phyloP scores from a whole-genome alignment of 2,113 vertebrate genomes.

The Sceloporus undulatus region DNA sequence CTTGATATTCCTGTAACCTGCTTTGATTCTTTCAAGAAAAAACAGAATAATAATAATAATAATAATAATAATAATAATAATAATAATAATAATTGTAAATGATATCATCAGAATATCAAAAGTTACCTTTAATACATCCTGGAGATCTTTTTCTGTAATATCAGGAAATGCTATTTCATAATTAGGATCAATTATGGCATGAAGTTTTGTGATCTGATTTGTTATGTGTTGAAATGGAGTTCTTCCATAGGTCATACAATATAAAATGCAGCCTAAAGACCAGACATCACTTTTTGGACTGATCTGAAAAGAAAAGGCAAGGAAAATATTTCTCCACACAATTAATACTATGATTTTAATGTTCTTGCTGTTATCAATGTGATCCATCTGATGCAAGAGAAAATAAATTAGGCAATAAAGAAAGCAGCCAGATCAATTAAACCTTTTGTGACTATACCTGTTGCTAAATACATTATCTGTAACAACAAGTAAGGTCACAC shows the following conservation, averaged over 20 bases:
- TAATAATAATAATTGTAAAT: background rate
- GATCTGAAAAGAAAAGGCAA: conserved; percentile 80
- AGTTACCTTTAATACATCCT: conserved; percentile 92
- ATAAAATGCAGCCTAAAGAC: conserved; percentile 97
- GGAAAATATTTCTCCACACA: background rate
- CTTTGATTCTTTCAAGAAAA: no score
- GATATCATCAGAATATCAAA: background rate
- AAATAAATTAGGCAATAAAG: conserved; percentile 19
- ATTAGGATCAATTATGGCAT: conserved; percentile 91
- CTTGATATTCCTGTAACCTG: no score
- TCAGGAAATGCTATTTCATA: conserved; percentile 91
- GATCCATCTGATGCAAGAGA: background rate
- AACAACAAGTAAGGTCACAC: background rate
- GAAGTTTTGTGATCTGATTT: conserved; percentile 92
- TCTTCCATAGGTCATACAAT: conserved; percentile 95
- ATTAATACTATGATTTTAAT: background rate
- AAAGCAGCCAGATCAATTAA: background rate
- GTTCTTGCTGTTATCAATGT: background rate
- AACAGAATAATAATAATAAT: no score
- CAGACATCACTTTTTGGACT: conserved; percentile 97
- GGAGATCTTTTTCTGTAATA: conserved; percentile 92
- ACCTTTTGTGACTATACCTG: background rate
- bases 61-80: no score
- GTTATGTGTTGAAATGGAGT: conserved; percentile 97
- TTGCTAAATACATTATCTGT: background rate